These are phyloP conservation scores for Ophioninae sp. DNA, from an alignment of 2,888 invertebrate species.

Conservation along the genomic window DNA sequence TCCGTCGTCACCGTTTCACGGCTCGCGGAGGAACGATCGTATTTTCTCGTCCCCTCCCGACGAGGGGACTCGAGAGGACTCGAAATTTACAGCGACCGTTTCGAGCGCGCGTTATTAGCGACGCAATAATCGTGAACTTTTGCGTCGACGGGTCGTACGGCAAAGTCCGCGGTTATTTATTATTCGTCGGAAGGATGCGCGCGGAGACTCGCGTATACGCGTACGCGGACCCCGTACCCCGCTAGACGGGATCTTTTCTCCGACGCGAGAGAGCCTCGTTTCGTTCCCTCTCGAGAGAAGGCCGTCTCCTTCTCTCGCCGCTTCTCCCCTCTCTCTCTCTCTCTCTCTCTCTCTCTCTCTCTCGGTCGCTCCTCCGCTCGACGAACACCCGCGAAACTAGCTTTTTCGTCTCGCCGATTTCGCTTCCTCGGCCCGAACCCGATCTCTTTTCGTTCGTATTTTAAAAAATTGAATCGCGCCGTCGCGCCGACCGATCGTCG, in stretches of 20 bases:
- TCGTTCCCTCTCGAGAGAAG: constrained; percentile 46
- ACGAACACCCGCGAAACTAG: constrained; percentile 32
- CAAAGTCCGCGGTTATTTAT: constrained; percentile 53
- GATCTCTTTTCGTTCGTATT: background rate
- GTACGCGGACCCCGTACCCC: constrained; percentile 2
- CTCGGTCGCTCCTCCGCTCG: constrained; percentile 16
- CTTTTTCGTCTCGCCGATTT: constrained; percentile 42
- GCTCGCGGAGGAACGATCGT: too few relatives aligned
- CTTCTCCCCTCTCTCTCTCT: constrained; percentile 22
- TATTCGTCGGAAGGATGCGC: constrained; percentile 40
- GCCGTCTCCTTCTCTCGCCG: constrained; percentile 38
- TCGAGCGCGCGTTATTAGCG: constrained; percentile 13
- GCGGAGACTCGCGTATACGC: background rate
- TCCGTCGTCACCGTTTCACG: too few relatives aligned
- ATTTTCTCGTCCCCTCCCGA: too few relatives aligned
- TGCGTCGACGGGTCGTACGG: constrained; percentile 49
- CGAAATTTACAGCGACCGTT: background rate
- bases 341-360: constrained; percentile 6
- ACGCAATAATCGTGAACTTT: constrained; percentile 43
- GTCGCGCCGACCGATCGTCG: background rate
- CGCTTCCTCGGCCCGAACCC: constrained; percentile 23
- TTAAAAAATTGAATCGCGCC: background rate
- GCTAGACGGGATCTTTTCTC: constrained; percentile 49
- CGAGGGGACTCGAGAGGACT: background rate
- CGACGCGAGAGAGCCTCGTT: constrained; percentile 35